phyloP scores from a whole-genome alignment of 2,888 invertebrate species.

The Cryptocephalus moraei region DNA sequence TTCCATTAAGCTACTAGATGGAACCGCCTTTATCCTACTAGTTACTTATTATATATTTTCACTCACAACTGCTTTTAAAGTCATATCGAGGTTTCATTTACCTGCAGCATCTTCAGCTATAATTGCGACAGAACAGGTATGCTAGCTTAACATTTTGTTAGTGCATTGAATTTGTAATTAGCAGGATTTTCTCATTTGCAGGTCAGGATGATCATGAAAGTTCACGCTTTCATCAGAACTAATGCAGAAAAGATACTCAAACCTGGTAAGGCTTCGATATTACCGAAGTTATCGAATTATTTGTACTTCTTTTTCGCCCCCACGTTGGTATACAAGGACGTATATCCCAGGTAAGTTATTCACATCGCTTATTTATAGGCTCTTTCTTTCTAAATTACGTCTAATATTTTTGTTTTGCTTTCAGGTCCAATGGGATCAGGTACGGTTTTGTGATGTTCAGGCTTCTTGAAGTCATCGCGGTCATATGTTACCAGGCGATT shows the following conservation, averaged over 20 bases:
- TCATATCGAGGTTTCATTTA: conserved; percentile 73
- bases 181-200: conserved; percentile 30
- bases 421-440: conserved; percentile 58
- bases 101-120: conserved; percentile 68
- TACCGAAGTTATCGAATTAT: neutral
- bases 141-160: neutral
- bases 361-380: too few species aligned
- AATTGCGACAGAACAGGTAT: conserved; percentile 50
- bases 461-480: conserved; percentile 65
- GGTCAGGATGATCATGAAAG: conserved; percentile 80
- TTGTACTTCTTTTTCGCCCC: conserved; percentile 1
- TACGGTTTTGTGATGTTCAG: conserved; percentile 66
- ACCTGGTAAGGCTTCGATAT: conserved; percentile 18
- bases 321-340: neutral
- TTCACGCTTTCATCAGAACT: conserved; percentile 68
- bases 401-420: conserved; percentile 18
- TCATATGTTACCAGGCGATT: conserved; percentile 72
- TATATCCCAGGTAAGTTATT: neutral
- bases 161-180: neutral
- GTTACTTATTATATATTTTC: conserved; percentile 34
- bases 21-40: conserved; percentile 29
- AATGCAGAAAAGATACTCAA: conserved; percentile 52
- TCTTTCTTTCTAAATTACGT: too few species aligned
- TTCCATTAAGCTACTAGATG: conserved; percentile 34
- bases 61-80: conserved; percentile 34